Percentiles rank a stretch among this genome's conserved stretches.
These are phyloP conservation scores for Leptopilina boulardi DNA, from an alignment of 1,140 invertebrate species.

Conservation along the genomic window DNA sequence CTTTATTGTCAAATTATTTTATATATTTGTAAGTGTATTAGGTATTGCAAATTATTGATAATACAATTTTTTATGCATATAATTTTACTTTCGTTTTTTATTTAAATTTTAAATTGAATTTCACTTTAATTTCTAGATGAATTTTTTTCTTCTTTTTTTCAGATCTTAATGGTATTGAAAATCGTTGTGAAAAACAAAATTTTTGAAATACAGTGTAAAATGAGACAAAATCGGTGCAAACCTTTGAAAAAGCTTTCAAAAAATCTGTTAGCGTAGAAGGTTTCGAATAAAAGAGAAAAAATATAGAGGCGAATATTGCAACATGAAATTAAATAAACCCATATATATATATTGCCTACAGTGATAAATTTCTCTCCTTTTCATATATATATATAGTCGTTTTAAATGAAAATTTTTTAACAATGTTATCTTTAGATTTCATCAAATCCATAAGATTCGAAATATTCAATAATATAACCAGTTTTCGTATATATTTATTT, in stretches of 20 bases:
- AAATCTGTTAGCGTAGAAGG: not conserved
- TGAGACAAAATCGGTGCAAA: not conserved
- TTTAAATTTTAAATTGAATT: not conserved
- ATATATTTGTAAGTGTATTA: not conserved
- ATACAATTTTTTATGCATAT: not conserved
- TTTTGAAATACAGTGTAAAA: not conserved
- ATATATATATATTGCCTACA: not conserved
- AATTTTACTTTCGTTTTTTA: not conserved
- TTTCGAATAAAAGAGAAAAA: slow-evolving; percentile 12
- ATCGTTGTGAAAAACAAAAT: not conserved
- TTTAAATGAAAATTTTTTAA: not conserved
- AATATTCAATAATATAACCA: too few species aligned
- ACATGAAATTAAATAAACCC: slow-evolving; percentile 10
- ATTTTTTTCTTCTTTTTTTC: not conserved
- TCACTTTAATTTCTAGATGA: not conserved
- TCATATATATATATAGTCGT: not conserved
- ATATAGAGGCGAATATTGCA: slow-evolving; percentile 4
- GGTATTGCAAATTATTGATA: not conserved
- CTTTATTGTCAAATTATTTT: not conserved
- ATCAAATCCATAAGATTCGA: too few species aligned
- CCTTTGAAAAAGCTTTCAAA: slow-evolving; percentile 5
- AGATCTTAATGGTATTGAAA: not conserved
- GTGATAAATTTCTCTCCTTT: not conserved
- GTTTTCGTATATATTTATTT: too few species aligned
- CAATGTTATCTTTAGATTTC: too few species aligned